phyloP scores from a whole-genome alignment of 2,113 vertebrate species.

The Bolborhynchus lineola region DNA sequence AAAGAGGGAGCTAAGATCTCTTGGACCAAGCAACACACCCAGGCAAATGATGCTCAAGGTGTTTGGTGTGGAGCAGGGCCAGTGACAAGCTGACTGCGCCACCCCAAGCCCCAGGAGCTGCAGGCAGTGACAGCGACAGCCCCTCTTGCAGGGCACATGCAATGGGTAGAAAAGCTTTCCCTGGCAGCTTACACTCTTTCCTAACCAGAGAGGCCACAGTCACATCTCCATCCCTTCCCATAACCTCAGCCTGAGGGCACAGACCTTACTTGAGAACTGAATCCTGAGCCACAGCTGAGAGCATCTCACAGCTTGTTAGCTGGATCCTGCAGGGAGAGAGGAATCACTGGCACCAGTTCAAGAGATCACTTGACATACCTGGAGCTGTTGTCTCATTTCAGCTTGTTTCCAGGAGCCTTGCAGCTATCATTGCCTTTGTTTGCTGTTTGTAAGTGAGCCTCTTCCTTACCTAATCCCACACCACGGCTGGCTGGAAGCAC shows the following conservation, averaged over 20 bases:
- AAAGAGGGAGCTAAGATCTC: background rate
- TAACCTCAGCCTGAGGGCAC: background rate
- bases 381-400: background rate
- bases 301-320: background rate
- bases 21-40: background rate
- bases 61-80: background rate
- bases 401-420: background rate
- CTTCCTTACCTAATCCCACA: background rate
- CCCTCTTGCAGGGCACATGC: fast-evolving
- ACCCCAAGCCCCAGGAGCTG: background rate
- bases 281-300: background rate
- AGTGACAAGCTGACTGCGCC: background rate
- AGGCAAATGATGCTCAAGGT: background rate
- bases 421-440: background rate
- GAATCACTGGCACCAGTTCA: background rate
- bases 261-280: background rate
- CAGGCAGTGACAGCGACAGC: background rate
- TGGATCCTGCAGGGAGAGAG: background rate
- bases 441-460: background rate
- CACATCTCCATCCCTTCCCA: background rate
- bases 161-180: background rate
- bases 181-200: background rate
- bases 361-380: fast-evolving
- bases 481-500: fast-evolving
- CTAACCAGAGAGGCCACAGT: fast-evolving